phyloP scores from a whole-genome alignment of 2,888 invertebrate species.

The Caenorhabditis auriculariae region DNA sequence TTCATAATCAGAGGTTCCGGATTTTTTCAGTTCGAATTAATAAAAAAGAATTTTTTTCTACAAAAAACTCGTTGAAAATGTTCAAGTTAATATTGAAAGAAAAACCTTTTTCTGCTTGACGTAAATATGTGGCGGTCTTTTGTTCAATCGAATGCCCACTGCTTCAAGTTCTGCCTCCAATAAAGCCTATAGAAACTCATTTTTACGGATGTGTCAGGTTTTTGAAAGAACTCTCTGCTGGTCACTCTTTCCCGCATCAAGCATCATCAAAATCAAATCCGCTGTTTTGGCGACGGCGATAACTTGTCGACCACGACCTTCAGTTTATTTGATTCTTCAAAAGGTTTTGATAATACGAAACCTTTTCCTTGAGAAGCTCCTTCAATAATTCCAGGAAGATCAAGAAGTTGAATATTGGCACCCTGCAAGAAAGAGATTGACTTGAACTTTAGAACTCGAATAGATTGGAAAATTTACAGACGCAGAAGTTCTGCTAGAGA shows the following conservation, averaged over 20 bases:
- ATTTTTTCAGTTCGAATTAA: neutral
- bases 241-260: constrained; percentile 97
- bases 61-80: no score
- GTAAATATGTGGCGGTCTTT: constrained; percentile 92
- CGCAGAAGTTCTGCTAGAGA: no score
- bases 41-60: neutral
- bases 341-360: no score
- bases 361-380: constrained; percentile 83
- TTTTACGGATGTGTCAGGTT: neutral
- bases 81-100: no score
- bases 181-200: constrained; percentile 30
- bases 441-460: no score
- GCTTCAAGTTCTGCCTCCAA: constrained; percentile 93
- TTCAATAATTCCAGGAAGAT: constrained; percentile 98
- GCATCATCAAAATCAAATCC: constrained; percentile 96
- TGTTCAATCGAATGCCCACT: constrained; percentile 95
- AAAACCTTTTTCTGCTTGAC: constrained; percentile 78
- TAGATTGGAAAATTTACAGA: no score
- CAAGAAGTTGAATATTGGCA: constrained; percentile 94
- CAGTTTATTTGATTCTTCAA: constrained; percentile 8
- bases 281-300: constrained; percentile 98
- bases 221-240: constrained; percentile 73
- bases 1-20: neutral
- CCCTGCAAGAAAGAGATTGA: constrained; percentile 91
- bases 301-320: constrained; percentile 71